Conservation (phyloP, 2,113 vertebrate genomes). For the Thinocorus orbignyianus region DNA sequence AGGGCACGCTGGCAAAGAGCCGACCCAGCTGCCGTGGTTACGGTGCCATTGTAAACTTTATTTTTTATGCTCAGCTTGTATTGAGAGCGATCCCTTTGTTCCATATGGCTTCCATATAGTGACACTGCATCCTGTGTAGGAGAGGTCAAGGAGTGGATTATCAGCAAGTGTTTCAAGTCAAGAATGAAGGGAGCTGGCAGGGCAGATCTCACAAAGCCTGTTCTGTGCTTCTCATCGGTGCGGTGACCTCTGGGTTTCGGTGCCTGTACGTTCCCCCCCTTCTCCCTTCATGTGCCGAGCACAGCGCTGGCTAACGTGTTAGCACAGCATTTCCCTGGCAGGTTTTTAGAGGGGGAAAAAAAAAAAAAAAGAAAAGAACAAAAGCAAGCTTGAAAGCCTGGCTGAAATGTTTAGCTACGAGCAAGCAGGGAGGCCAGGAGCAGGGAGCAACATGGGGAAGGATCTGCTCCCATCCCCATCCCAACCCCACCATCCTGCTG, state of each 20-base stretch:
- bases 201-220: conserved; percentile 41
- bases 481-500: neutral
- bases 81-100: conserved; percentile 46
- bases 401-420: neutral
- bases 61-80: conserved; percentile 5
- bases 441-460: neutral
- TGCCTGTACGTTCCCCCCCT: neutral
- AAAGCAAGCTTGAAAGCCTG: conserved; percentile 3
- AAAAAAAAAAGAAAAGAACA: neutral
- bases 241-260: neutral
- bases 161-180: conserved; percentile 61
- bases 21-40: conserved; percentile 27
- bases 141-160: conserved; percentile 63
- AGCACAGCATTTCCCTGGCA: conserved; percentile 6
- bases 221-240: conserved; percentile 49
- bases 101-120: conserved; percentile 62
- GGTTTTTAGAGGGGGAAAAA: neutral
- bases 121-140: conserved; percentile 47
- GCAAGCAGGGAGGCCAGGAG: neutral
- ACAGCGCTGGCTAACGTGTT: neutral
- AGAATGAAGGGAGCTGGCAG: conserved; percentile 50
- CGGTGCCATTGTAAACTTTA: conserved; percentile 30
- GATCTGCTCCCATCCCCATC: neutral
- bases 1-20: conserved; percentile 41
- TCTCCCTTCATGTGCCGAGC: neutral